Conservation (phyloP, 2,888 invertebrate species). For the Colletes collaris region DNA sequence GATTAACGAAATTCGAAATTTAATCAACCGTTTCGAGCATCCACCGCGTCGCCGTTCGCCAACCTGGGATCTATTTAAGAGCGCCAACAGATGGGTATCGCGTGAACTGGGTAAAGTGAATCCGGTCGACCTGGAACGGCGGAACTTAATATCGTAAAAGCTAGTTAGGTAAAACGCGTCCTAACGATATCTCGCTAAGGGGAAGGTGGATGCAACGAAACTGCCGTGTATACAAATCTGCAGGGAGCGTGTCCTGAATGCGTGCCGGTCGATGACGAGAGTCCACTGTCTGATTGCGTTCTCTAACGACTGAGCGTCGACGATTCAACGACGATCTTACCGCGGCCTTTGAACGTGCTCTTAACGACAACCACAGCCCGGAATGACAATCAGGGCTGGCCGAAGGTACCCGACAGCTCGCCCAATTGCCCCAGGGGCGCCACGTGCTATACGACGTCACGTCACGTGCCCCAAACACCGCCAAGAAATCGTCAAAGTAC, state of each 20-base stretch:
- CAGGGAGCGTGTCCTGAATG: slow-evolving; percentile 12
- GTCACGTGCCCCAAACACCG: too few relatives aligned
- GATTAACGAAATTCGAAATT: slow-evolving; percentile 15
- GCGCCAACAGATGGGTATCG: slow-evolving; percentile 33
- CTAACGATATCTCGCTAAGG: slow-evolving; percentile 10
- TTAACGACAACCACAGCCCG: not conserved
- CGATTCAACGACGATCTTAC: not conserved
- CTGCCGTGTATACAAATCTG: slow-evolving; percentile 7
- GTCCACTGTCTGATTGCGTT: too few relatives aligned
- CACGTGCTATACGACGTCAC: too few relatives aligned
- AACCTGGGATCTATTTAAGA: slow-evolving; percentile 26
- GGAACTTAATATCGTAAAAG: slow-evolving; percentile 34
- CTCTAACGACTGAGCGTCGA: too few relatives aligned
- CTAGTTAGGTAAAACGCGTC: slow-evolving; percentile 21
- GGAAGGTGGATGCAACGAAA: slow-evolving; percentile 1
- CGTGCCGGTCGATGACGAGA: slow-evolving; percentile 2
- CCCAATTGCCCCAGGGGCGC: too few relatives aligned
- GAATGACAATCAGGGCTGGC: too few relatives aligned
- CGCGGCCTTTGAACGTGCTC: not conserved
- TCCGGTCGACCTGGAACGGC: slow-evolving; percentile 29
- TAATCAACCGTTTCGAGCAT: slow-evolving; percentile 37
- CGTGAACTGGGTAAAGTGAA: slow-evolving; percentile 40
- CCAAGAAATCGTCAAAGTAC: too few relatives aligned
- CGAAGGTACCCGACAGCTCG: too few relatives aligned
- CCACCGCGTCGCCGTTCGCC: slow-evolving; percentile 12